These are phyloP conservation scores for Trichomycterus rosablanca DNA, from an alignment of 2,113 vertebrate genomes.

Conservation along the genomic window DNA sequence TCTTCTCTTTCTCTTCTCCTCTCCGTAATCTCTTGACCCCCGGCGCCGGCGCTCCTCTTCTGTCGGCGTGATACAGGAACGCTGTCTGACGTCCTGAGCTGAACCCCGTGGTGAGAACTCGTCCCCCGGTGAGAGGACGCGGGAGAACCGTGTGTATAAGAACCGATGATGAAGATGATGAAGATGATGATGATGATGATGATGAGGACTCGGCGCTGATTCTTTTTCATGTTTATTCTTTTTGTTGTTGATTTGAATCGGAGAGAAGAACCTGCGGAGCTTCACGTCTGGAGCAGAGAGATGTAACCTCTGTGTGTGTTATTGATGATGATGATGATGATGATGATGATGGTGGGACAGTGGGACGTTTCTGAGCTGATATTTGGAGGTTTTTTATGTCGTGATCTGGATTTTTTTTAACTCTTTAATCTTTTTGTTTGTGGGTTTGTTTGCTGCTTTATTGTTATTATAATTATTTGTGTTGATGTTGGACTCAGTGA, in stretches of 20 bases:
- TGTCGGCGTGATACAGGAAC: slow-evolving; percentile 58
- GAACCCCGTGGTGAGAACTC: no score
- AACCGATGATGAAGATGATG: slow-evolving; percentile 60
- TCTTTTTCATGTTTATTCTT: no score
- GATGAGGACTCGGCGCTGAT: slow-evolving; percentile 49
- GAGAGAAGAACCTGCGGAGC: slow-evolving; percentile 59
- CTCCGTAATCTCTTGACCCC: slow-evolving; percentile 24
- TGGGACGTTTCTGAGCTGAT: no score
- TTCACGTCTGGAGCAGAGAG: slow-evolving; percentile 63
- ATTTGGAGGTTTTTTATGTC: no score
- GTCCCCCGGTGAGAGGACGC: slow-evolving; percentile 38
- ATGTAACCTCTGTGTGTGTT: no score
- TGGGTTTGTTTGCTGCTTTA: slow-evolving; percentile 37
- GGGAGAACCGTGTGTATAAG: slow-evolving; percentile 57
- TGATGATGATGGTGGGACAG: no score
- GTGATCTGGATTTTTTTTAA: slow-evolving; percentile 63
- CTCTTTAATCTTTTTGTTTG: slow-evolving; percentile 12
- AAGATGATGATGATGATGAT: slow-evolving; percentile 55
- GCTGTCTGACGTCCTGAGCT: no score
- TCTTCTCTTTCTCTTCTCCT: slow-evolving; percentile 21
- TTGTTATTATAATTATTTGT: no score
- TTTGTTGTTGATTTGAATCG: slow-evolving; percentile 61
- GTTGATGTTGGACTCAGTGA: slow-evolving; percentile 69
- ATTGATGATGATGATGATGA: no score
- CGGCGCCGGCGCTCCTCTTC: slow-evolving; percentile 50